Conservation (phyloP, 2,888 invertebrate genomes). For the Archips crataeganus region DNA sequence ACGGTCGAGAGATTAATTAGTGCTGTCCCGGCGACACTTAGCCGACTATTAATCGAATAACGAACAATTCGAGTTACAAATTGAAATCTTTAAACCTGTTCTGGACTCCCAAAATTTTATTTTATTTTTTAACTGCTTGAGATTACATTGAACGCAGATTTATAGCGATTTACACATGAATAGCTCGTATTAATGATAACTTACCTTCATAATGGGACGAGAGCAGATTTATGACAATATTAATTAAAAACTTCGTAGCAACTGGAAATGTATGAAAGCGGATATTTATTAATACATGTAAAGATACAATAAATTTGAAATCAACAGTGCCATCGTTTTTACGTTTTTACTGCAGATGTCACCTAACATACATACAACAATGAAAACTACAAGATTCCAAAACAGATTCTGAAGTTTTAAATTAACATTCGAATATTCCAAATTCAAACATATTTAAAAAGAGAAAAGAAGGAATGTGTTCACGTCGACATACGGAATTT, state of each 20-base stretch:
- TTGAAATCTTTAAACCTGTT: slow-evolving; percentile 73
- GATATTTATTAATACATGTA: slow-evolving; percentile 15
- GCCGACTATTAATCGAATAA: slow-evolving; percentile 76
- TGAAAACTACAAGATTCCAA: slow-evolving; percentile 16
- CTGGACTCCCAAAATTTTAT: slow-evolving; percentile 52
- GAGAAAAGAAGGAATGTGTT: slow-evolving; percentile 34
- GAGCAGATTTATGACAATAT: slow-evolving; percentile 35
- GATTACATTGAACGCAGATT: slow-evolving; percentile 67
- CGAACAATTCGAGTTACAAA: slow-evolving; percentile 72
- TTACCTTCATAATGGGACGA: slow-evolving; percentile 41
- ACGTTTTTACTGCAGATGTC: neutral
- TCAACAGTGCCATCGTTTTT: neutral
- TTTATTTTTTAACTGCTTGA: slow-evolving; percentile 59
- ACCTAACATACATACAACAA: slow-evolving; percentile 2
- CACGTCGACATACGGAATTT: slow-evolving; percentile 33
- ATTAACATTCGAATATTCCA: slow-evolving; percentile 26
- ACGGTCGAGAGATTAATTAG: slow-evolving; percentile 80
- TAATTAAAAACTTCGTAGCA: slow-evolving; percentile 31
- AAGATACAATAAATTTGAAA: slow-evolving; percentile 9
- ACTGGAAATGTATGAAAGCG: neutral
- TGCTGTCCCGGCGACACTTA: slow-evolving; percentile 76
- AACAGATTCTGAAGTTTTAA: slow-evolving; percentile 11
- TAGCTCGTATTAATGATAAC: slow-evolving; percentile 59
- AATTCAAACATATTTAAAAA: slow-evolving; percentile 27
- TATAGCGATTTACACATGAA: slow-evolving; percentile 64